Base-by-base conservation (phyloP, 2,888 invertebrate species). In the Apotomis turbidana region DNA sequence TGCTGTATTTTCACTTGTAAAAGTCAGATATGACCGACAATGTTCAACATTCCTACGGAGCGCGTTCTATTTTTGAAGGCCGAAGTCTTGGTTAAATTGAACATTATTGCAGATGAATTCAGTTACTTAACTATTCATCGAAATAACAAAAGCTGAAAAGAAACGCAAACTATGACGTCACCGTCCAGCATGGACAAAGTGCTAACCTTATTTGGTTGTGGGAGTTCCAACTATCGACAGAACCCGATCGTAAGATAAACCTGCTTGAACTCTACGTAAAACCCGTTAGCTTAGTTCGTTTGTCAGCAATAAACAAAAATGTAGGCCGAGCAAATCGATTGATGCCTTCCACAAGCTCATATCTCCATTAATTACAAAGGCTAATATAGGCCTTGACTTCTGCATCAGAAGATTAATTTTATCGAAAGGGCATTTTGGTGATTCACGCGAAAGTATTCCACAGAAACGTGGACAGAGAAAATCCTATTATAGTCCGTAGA, bases 261-360 rank as follows among this genome's bases (percentile, higher is more conserved):
- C 54, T 13, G 63, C 41, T 54, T 54, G 46, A 57, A 57, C 57
- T 66, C 68, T n/a, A 54, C 54, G 49, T 61, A 55, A 61, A 69
- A 61, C 38, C 44, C n/a, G 68, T 64, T 70, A 55, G 36, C 54
- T 62, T 38, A 13, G 38, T 60, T 68, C 58, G 54, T 70, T 74
- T 63, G 70, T 38, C 49, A 8, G 57, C 57, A 52, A 70, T 64
- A 73, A 74, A 74, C 73, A 74, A 70, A 52, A 68, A 69, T 71
- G 59, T 73, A 69, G 75, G 71, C 27, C 44, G 60, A 41, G 58
- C 38, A 68, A 73, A 66, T 64, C 44, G 51, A 46, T 59, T 60
- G 38, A 67, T 44, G n/a, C 9, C 46, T 60, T 49, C 49, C 49
- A 2, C 9, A 49, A 49, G 49, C 49, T 49, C 49, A 44, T 44